Evolutionary conservation across 2,113 vertebrate genomes (phyloP).

Genomic region (Apodemus speciosus): DNA sequence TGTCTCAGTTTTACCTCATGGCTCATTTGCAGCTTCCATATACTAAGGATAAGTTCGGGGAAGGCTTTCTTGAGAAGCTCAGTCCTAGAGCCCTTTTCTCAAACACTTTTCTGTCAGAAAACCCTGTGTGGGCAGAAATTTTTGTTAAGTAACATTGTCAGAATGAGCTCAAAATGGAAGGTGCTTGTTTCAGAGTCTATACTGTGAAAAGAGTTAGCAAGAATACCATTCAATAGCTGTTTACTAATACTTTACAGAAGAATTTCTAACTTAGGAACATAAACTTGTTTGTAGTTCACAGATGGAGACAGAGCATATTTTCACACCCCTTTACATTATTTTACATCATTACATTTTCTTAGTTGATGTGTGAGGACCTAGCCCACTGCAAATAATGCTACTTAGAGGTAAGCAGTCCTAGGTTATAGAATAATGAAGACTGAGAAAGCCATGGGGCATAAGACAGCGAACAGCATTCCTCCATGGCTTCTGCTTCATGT

Average conservation of each 20-base stretch:
- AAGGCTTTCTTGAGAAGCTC: neutral
- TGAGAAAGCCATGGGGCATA: neutral
- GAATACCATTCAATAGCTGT: neutral
- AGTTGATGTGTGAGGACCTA: neutral
- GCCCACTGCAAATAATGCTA: neutral
- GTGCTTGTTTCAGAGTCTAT: neutral
- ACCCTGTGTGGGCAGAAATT: neutral
- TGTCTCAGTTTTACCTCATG: neutral
- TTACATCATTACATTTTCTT: neutral
- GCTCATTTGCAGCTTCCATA: neutral
- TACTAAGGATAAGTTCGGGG: neutral
- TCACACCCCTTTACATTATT: neutral
- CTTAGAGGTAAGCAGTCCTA: neutral
- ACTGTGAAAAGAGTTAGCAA: neutral
- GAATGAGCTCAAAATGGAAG: constrained; percentile 6
- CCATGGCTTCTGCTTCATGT: neutral
- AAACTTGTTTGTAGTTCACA: constrained; percentile 1
- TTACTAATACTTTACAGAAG: neutral
- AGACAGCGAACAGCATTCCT: too few relatives aligned
- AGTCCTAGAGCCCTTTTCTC: neutral
- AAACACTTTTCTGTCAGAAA: constrained; percentile 19
- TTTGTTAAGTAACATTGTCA: neutral
- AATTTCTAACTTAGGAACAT: neutral
- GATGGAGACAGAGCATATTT: constrained; percentile 1
- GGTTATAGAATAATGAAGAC: neutral